Conservation (phyloP, 1,140 invertebrate species). For the Nixonia krombeini region DNA sequence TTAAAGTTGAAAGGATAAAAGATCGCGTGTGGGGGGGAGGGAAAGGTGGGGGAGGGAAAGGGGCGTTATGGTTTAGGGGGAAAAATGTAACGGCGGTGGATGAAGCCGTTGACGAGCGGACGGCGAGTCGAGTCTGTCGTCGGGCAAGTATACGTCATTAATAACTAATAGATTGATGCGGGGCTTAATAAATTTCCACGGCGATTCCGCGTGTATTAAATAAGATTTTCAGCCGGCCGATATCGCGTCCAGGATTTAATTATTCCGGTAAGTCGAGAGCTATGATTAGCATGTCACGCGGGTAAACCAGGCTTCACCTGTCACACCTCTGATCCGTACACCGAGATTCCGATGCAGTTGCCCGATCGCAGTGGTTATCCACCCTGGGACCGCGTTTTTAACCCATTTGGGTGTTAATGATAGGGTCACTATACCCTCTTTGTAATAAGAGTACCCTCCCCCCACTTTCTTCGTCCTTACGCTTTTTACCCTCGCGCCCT, state of each 20-base stretch:
- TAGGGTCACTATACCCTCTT: constrained; percentile 25
- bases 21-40: too few relatives aligned
- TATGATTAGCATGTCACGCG: constrained; percentile 51
- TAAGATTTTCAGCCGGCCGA: constrained; percentile 40
- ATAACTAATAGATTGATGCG: constrained; percentile 7
- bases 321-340: constrained; percentile 46
- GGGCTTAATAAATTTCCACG: constrained; percentile 10
- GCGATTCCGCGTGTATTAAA: constrained; percentile 27
- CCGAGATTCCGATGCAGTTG: constrained; percentile 38
- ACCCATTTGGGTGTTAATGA: constrained; percentile 34
- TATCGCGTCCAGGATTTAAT: constrained; percentile 47
- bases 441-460: constrained; percentile 21
- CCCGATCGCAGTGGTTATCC: constrained; percentile 47
- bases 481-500: constrained; percentile 14
- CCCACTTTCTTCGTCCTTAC: constrained; percentile 26
- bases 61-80: too few relatives aligned
- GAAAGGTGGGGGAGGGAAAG: too few relatives aligned
- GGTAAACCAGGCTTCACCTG: constrained; percentile 52
- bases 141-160: constrained; percentile 2
- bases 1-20: too few relatives aligned
- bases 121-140: neutral
- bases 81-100: too few relatives aligned
- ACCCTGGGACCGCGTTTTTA: constrained; percentile 15
- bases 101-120: too few relatives aligned
- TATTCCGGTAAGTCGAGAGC: constrained; percentile 49